Evolutionary conservation across 2,888 invertebrate species (phyloP).

Genomic region (Scaptomyza caliginosa): DNA sequence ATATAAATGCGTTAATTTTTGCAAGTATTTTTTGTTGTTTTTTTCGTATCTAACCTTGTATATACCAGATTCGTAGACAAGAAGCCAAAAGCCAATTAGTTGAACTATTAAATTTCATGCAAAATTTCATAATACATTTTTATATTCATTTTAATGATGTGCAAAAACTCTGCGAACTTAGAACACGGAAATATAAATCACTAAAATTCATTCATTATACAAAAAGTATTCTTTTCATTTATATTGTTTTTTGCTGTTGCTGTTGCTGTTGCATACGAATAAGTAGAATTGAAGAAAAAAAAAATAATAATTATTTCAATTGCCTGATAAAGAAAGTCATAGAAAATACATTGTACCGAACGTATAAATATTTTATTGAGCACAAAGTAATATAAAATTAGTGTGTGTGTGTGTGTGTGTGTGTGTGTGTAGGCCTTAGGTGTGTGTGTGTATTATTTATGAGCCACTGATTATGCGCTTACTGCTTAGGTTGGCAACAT

Average conservation of each 20-base stretch:
- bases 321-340: slow-evolving; percentile 9
- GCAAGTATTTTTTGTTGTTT: no score
- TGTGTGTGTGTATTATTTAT: slow-evolving; percentile 49
- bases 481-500: slow-evolving; percentile 44
- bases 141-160: background rate
- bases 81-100: background rate
- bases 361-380: background rate
- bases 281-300: background rate
- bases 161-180: background rate
- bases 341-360: background rate
- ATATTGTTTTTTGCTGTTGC: background rate
- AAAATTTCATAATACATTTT: background rate
- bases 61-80: no score
- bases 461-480: slow-evolving; percentile 56
- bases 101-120: background rate
- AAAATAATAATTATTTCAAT: background rate
- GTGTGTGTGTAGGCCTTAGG: no score
- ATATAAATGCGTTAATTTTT: no score
- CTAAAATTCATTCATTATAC: background rate
- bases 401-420: background rate
- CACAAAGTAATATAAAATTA: background rate
- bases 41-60: no score
- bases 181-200: background rate
- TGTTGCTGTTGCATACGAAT: background rate
- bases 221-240: background rate